Evolutionary conservation across 2,797 vertebrate species (phyloP), one percentile per base, ranked within the genome.

Genomic region (Odontamblyopus lacepedii): DNA sequence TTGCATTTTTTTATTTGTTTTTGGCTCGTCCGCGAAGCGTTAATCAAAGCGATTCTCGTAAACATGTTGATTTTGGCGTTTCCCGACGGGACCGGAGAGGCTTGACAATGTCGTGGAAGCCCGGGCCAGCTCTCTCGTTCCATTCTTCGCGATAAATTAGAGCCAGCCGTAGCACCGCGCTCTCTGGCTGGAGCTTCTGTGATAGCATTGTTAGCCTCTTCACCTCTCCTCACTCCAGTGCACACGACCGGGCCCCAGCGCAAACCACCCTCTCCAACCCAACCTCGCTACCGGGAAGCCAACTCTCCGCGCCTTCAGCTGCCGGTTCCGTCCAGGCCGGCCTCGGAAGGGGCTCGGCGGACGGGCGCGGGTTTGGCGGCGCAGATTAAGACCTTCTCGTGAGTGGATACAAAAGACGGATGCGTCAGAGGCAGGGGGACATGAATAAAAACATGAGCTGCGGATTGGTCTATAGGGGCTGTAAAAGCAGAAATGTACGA

Each of bases 201-300:
- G 92, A 94, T 94, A 94, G 92, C 88, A 94, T 93, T 95, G 93
- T 94, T 93, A 90, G 89, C 88, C 85, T 89, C 89, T 89, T 87
- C 90, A 88, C 90, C 91, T 90, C 88, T 93, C 85, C 89, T 92
- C 93, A 94, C 92, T 93, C 90, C 92, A 78, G 79, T 94, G 93
- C 91, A 93, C 91, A 90, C 91, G 89, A 83, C 87, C 83, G 89
- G 89, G 87, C 80, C 84, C 89, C 85, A 4, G 89, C 83, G 83
- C 83, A 85, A 83, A 84, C 85, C 87, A 76, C 78, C 80, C 68
- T 69, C 53, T 75, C 77, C 65, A 60, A 16, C 56, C 76, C 80
- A 9, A 88, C 87, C 87, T 76, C 44, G 1, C 62, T 81, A 92
- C 92, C 92, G 91, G 85, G 81, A 92, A 88, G 87, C 85, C 71